These are phyloP conservation scores for Eunapius fragilis DNA, from an alignment of 37 sponge, comb jelly and placozoan species.

Conservation along the genomic window DNA sequence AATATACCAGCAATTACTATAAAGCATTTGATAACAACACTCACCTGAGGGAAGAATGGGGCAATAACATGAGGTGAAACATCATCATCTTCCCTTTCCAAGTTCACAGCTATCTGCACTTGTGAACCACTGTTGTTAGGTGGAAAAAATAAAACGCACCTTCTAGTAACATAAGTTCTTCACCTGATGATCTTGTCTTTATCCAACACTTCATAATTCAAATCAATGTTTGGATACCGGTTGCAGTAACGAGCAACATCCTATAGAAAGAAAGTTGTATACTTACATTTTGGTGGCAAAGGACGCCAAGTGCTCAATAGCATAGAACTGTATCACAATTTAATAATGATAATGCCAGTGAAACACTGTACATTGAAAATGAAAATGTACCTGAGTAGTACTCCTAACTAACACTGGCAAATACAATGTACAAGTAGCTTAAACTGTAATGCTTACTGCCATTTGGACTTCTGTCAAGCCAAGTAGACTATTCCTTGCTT, in stretches of 20 bases:
- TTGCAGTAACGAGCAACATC: conserved; percentile 97
- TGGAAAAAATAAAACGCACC: neutral
- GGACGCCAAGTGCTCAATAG: neutral
- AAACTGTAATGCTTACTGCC: conserved; percentile 45
- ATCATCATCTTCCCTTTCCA: conserved; percentile 95
- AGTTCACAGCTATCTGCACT: conserved; percentile 76
- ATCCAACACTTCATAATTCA: conserved; percentile 77
- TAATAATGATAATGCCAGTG: neutral
- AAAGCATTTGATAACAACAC: neutral
- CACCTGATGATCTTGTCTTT: conserved; percentile 80
- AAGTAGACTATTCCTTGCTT: conserved; percentile 78
- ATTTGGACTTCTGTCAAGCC: conserved; percentile 84
- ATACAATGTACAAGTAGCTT: neutral
- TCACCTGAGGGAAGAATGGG: conserved; percentile 95
- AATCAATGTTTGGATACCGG: conserved; percentile 97
- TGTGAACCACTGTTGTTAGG: conserved; percentile 54
- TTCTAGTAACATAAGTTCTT: neutral
- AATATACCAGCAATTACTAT: neutral
- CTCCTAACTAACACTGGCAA: too few species aligned
- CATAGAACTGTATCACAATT: neutral
- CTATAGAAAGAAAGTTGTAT: conserved; percentile 2
- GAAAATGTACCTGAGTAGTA: too few species aligned
- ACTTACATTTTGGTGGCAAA: neutral
- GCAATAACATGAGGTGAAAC: conserved; percentile 92
- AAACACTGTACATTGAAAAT: too few species aligned